These are phyloP conservation scores for Microctenopoma steveboyesi DNA, from an alignment of 2,797 vertebrate species.

Conservation along the genomic window DNA sequence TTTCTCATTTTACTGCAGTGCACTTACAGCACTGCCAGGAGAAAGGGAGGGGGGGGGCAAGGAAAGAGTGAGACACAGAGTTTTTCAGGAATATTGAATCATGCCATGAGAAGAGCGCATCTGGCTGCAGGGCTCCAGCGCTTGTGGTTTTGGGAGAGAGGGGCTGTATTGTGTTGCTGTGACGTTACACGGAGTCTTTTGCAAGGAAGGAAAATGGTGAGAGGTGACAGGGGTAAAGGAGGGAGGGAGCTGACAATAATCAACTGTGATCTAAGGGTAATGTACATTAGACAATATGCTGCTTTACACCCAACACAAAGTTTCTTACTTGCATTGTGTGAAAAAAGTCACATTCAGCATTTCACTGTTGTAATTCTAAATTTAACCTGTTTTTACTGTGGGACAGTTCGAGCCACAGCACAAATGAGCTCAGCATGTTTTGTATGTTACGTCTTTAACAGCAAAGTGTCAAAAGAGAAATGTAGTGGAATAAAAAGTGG, in stretches of 20 bases:
- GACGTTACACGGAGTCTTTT: conserved; percentile 42
- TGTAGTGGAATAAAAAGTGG: background rate
- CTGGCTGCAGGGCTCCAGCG: conserved; percentile 32
- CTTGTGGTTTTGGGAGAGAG: conserved; percentile 61
- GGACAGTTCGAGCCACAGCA: background rate
- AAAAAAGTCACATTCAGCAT: background rate
- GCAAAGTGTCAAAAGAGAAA: background rate
- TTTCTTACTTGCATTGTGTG: background rate
- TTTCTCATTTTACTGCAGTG: conserved; percentile 73
- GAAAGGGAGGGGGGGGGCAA: conserved; percentile 1
- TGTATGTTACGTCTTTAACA: background rate
- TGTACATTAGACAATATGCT: background rate
- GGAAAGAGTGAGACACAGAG: background rate
- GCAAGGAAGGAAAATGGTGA: conserved; percentile 24
- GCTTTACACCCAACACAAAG: background rate
- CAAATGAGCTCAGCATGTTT: background rate
- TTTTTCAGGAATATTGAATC: conserved; percentile 71
- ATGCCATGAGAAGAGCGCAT: conserved; percentile 53
- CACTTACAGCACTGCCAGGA: conserved; percentile 61
- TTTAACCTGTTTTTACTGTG: too few species aligned
- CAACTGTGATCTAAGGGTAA: conserved; percentile 10
- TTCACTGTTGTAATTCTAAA: background rate
- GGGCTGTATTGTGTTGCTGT: conserved; percentile 55
- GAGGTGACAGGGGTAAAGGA: background rate
- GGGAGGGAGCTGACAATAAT: background rate